phyloP scores from a whole-genome alignment of 2,797 vertebrate genomes.

The Chanos chanos region DNA sequence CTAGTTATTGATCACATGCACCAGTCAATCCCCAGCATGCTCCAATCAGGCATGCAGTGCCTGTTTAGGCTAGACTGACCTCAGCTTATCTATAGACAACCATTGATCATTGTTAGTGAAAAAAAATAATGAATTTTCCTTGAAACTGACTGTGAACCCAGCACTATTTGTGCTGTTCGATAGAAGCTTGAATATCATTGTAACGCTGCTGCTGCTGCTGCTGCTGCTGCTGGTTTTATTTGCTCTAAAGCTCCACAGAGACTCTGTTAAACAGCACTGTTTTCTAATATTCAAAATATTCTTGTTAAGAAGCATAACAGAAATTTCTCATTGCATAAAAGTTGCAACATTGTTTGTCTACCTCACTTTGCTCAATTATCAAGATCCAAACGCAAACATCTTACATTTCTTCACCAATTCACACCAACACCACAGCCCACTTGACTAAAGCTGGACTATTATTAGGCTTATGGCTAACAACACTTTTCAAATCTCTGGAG shows the following conservation, averaged over 20 bases:
- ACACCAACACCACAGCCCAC: too few species aligned
- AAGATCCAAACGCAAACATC: too few species aligned
- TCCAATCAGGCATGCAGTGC: slow-evolving; percentile 27
- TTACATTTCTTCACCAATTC: too few species aligned
- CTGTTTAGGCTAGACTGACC: slow-evolving; percentile 26
- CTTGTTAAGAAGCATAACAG: slow-evolving; percentile 6
- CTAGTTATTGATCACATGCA: slow-evolving; percentile 37
- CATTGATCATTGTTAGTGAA: slow-evolving; percentile 40
- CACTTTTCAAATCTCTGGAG: too few species aligned
- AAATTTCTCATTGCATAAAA: not conserved
- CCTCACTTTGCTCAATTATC: too few species aligned
- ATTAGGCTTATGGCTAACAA: too few species aligned
- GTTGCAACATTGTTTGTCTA: too few species aligned
- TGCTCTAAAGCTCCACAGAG: slow-evolving; percentile 6
- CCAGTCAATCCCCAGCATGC: slow-evolving; percentile 25
- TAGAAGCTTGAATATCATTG: slow-evolving; percentile 23
- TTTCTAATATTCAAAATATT: slow-evolving; percentile 3
- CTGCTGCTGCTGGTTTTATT: too few species aligned
- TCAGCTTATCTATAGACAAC: slow-evolving; percentile 39
- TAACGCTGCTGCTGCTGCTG: slow-evolving; percentile 2
- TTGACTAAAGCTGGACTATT: too few species aligned
- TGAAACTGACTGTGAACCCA: slow-evolving; percentile 20
- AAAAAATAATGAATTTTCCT: slow-evolving; percentile 35
- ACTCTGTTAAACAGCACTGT: slow-evolving; percentile 14
- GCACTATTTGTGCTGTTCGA: slow-evolving; percentile 1